A percentile compares a stretch with the other conserved stretches of the same genome.
These are phyloP conservation scores for Taurulus bubalis DNA, from an alignment of 2,113 vertebrate genomes.

Conservation along the genomic window DNA sequence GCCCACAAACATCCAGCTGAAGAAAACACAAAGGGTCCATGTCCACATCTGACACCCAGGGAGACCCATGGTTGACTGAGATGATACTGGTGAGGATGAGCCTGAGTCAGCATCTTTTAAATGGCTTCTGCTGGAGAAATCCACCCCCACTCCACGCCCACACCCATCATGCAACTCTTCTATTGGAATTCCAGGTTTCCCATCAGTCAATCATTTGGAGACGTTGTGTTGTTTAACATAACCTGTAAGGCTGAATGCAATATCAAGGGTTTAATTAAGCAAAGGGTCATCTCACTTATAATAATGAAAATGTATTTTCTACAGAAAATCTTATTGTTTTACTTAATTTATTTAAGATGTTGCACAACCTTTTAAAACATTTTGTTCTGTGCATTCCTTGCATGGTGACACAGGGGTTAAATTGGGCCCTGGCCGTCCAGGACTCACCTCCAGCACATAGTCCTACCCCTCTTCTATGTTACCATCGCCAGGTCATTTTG, in stretches of 20 bases:
- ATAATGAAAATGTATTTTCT: neutral
- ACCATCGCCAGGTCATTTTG: no score
- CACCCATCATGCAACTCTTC: neutral
- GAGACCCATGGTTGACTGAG: constrained; percentile 64
- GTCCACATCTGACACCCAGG: constrained; percentile 40
- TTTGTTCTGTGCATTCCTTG: neutral
- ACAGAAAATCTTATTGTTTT: no score
- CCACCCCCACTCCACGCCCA: neutral
- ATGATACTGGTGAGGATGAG: constrained; percentile 25
- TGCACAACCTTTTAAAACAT: neutral
- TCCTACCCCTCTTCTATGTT: neutral
- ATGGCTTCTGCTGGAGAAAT: constrained; percentile 29
- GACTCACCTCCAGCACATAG: no score
- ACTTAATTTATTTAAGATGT: neutral
- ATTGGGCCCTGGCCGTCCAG: neutral
- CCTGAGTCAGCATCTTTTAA: constrained; percentile 29
- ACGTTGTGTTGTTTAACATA: neutral
- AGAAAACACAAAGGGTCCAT: constrained; percentile 56
- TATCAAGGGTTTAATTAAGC: neutral
- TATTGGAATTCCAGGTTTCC: neutral
- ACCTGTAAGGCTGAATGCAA: neutral
- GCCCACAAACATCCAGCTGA: constrained; percentile 44
- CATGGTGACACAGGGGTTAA: neutral
- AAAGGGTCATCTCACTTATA: neutral
- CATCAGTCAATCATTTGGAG: constrained; percentile 21